A percentile compares a stretch with the other conserved stretches of the same genome.
These are phyloP conservation scores for Dioctria rufipes DNA, from an alignment of 2,888 invertebrate species.

Conservation along the genomic window DNA sequence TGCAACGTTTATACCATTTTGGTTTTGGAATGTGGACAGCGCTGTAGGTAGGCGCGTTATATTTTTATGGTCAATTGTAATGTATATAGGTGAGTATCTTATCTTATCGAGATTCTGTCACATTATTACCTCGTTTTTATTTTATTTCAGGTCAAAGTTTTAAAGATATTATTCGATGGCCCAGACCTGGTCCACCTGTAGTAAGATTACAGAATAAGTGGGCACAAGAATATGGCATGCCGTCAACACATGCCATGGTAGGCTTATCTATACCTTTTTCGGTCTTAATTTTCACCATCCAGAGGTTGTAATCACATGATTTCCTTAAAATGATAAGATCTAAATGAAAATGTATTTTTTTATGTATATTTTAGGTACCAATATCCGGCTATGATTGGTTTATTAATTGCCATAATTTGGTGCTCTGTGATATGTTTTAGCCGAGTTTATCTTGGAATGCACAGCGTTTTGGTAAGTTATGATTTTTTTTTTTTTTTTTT, in stretches of 20 bases:
- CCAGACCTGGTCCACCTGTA: slow-evolving; percentile 89
- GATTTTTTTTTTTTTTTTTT: slow-evolving; percentile 61
- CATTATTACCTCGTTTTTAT: slow-evolving; percentile 4
- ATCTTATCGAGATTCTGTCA: slow-evolving; percentile 23
- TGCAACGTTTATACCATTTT: slow-evolving; percentile 91
- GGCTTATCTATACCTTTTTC: slow-evolving; percentile 91
- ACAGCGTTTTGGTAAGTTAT: slow-evolving; percentile 83
- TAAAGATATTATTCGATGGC: slow-evolving; percentile 91
- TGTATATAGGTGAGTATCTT: slow-evolving; percentile 82
- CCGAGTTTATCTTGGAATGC: slow-evolving; percentile 94
- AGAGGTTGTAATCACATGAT: slow-evolving; percentile 65
- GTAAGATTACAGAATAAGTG: slow-evolving; percentile 88
- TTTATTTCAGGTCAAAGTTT: slow-evolving; percentile 81
- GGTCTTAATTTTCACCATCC: slow-evolving; percentile 83
- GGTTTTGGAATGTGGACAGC: slow-evolving; percentile 95
- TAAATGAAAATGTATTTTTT: neutral
- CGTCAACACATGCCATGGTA: slow-evolving; percentile 95
- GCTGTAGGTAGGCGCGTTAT: slow-evolving; percentile 87
- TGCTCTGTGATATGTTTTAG: slow-evolving; percentile 87
- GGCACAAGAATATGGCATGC: slow-evolving; percentile 95
- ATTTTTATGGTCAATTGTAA: slow-evolving; percentile 85
- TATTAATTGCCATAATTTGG: slow-evolving; percentile 77
- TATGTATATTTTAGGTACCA: slow-evolving; percentile 75
- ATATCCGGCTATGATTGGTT: slow-evolving; percentile 77
- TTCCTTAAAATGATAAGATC: neutral